These are phyloP conservation scores for Numenius arquata DNA, from an alignment of 2,113 vertebrate genomes.

Conservation along the genomic window DNA sequence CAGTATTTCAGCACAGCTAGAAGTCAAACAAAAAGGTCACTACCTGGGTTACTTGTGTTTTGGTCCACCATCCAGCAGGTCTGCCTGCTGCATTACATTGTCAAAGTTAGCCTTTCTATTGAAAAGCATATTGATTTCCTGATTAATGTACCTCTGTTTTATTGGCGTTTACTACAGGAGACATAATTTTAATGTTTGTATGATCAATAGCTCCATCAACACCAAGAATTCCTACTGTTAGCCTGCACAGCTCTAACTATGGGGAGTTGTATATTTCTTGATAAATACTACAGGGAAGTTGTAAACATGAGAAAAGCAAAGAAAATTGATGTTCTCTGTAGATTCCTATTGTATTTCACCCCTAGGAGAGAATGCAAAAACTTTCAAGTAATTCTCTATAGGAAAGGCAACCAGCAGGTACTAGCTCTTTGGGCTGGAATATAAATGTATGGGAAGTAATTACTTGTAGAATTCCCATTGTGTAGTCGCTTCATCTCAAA, in stretches of 20 bases:
- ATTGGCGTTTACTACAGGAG: slow-evolving; percentile 81
- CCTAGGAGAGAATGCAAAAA: slow-evolving; percentile 28
- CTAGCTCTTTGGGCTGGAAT: neutral
- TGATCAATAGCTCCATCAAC: slow-evolving; percentile 89
- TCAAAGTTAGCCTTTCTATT: slow-evolving; percentile 76
- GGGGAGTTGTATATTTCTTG: slow-evolving; percentile 58
- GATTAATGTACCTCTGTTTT: slow-evolving; percentile 88
- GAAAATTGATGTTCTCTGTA: slow-evolving; percentile 55
- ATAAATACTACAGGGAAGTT: slow-evolving; percentile 53
- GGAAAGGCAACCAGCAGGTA: neutral
- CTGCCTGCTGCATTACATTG: slow-evolving; percentile 74
- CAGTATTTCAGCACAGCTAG: slow-evolving; percentile 7
- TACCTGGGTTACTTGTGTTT: slow-evolving; percentile 46
- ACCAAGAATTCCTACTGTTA: slow-evolving; percentile 79
- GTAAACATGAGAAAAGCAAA: slow-evolving; percentile 68
- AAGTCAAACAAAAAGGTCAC: slow-evolving; percentile 52
- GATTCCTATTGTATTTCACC: slow-evolving; percentile 53
- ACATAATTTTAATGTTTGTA: slow-evolving; percentile 90
- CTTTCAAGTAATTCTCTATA: slow-evolving; percentile 39
- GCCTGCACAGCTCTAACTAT: slow-evolving; percentile 61
- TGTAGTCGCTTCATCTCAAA: slow-evolving; percentile 4
- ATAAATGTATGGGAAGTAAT: slow-evolving; percentile 26
- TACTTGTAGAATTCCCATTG: slow-evolving; percentile 18
- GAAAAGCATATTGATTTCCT: slow-evolving; percentile 84
- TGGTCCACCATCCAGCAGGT: slow-evolving; percentile 44